Base-by-base conservation (phyloP, 2,113 vertebrate genomes). In the Leptobrachium leishanense region DNA sequence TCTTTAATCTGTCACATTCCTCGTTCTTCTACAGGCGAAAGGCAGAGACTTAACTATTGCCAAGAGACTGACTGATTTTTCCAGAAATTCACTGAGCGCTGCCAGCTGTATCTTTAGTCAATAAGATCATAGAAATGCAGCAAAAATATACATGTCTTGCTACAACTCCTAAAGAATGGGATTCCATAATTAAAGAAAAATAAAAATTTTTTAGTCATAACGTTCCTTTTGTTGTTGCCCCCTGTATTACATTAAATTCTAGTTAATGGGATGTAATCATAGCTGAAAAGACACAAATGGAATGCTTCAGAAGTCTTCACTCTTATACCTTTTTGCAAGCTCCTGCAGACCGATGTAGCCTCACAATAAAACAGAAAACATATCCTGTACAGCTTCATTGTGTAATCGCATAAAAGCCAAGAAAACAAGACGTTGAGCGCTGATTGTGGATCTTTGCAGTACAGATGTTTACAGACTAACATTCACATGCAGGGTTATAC, bases 1-100 rank as follows among this genome's bases (percentile, higher is more conserved):
- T 68, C 66, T 68, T 68, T 68, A 68, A 68, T 68, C 41, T 68
- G 66, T 68, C 66, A 43, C 66, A 43, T 68, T 68, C 66, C 7
- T 68, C 66, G 3, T 43, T 68, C 9, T 20, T 11, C 3, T 53
- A 50, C 3, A 9, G 1, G n/a, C 46, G 13, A 13, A 72, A 72
- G 62, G 31, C 62, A 64, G 46, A 72, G 15, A 12, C 68, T 15
- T 57, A 8, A 7, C 31, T 11, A 53, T 41, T 72, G 70, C 70
- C 46, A 57, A 57, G 53, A 55, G 70, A 72, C 50, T 54, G 31
- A 64, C 62, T 64, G 62, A 5, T 2, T 54, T 72, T 72, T 53
- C 70, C 70, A 72, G 70, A 72, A 72, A 54, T 55, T 55, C 9
- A 39, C 31, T n/a, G 31, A 55, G 50, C 13, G 5, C 68, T 69